phyloP scores from a whole-genome alignment of 2,888 invertebrate species.

The Stenodema calcarata region DNA sequence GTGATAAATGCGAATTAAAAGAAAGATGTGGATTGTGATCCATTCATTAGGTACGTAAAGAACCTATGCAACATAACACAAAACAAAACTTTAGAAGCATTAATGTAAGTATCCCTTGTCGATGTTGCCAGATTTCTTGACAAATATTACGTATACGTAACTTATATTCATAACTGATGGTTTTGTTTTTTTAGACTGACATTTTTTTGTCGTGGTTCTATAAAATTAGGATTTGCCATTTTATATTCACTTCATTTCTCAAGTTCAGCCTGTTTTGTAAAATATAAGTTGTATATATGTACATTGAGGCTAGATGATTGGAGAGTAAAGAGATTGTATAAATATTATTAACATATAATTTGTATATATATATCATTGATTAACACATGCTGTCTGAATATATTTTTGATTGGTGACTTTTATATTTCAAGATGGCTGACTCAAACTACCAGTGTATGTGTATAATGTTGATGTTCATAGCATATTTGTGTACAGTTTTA shows the following conservation, averaged over 20 bases:
- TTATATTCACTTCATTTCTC: not conserved
- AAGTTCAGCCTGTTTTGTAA: not conserved
- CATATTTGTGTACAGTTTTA: not conserved
- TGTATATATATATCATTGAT: not conserved
- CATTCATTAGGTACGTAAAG: not conserved
- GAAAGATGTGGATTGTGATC: not conserved
- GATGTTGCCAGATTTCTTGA: not conserved
- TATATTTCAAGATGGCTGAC: not conserved
- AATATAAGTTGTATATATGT: slow-evolving; percentile 29
- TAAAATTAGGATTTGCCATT: not conserved
- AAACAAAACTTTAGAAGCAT: not conserved
- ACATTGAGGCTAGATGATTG: slow-evolving; percentile 1
- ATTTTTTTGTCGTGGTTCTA: not conserved
- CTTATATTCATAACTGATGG: not conserved
- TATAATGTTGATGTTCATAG: not conserved
- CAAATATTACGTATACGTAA: no score
- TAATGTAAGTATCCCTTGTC: not conserved
- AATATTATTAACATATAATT: slow-evolving; percentile 20
- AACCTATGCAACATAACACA: no score
- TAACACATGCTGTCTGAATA: not conserved
- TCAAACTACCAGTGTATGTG: not conserved
- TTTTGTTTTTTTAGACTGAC: not conserved
- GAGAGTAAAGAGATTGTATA: slow-evolving; percentile 18
- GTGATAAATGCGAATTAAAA: not conserved
- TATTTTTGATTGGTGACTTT: not conserved